A percentile compares a stretch with the other conserved stretches of the same genome.
These are phyloP conservation scores for Poecilia velifera DNA, from an alignment of 2,797 vertebrate species.

Conservation along the genomic window DNA sequence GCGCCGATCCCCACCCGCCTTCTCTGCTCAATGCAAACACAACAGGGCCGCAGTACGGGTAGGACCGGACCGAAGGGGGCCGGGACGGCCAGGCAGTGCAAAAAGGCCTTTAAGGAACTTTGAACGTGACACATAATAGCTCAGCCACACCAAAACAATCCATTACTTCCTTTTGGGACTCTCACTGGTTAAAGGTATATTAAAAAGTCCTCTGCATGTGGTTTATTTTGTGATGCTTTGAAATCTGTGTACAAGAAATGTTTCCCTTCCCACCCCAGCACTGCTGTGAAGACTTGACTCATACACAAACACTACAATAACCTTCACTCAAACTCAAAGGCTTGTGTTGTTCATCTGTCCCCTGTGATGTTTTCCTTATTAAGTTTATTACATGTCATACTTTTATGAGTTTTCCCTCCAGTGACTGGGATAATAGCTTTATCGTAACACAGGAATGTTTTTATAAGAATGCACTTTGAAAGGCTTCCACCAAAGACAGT, in stretches of 20 bases:
- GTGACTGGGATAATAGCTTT: slow-evolving; percentile 62
- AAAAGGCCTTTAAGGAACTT: not conserved
- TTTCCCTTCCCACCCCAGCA: not conserved
- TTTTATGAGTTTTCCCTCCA: slow-evolving; percentile 57
- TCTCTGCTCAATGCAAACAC: too few relatives aligned
- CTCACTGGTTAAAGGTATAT: not conserved
- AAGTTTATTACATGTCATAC: slow-evolving; percentile 64
- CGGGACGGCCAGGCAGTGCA: too few relatives aligned
- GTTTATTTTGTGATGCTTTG: not conserved
- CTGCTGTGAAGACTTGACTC: slow-evolving; percentile 14
- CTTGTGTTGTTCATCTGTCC: slow-evolving; percentile 15
- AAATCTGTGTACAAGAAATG: not conserved
- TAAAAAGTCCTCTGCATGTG: not conserved
- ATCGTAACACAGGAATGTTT: slow-evolving; percentile 41
- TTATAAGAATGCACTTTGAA: slow-evolving; percentile 24
- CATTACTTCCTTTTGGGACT: not conserved
- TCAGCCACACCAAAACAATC: not conserved
- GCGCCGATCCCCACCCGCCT: too few relatives aligned
- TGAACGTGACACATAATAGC: not conserved
- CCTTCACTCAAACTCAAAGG: slow-evolving; percentile 10
- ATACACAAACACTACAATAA: slow-evolving; percentile 3
- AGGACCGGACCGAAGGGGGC: too few relatives aligned
- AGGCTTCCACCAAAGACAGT: slow-evolving; percentile 7
- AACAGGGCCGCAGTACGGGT: too few relatives aligned
- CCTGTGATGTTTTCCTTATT: slow-evolving; percentile 58